Evolutionary conservation across 2,797 vertebrate species (phyloP), one percentile per base, ranked within the genome.

Genomic region (Cirrhinus molitorella): DNA sequence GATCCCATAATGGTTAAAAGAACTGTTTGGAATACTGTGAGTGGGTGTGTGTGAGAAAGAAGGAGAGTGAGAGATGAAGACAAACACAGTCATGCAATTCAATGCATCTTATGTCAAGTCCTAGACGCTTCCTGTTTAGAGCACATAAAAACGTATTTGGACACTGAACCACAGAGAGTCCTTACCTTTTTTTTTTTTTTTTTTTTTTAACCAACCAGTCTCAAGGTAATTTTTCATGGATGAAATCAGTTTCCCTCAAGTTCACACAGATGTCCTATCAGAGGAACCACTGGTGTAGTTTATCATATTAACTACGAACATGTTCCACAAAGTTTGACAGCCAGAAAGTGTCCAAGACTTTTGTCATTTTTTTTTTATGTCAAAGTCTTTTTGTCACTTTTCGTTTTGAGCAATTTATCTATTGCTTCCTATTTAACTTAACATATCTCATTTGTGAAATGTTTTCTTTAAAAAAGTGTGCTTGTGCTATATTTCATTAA

Each of bases 21-120:
- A 61, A 79, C 74, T 73, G 80, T 51, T 70, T 82, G 67, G 57
- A 65, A 85, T 47, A 66, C 45, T 43, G 21, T 51, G 53, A 49
- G 61, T 59, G 70, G 72, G 78, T 71, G 55, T 85, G 74, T 79
- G 67, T 57, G 47, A 66, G 45, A 68, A 43, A 83, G 66, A 61
- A 47, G 7, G 49, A 82, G 71, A 77, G 63, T n/a, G 31, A 31
- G 43, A 65, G 43, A 65, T 17, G 40, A 40, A 57, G 53, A 68
- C 34, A 40, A 34, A 23, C 28, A 12, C 28, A 23, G 2, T 49
- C 5, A 61, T 47, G 13, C 28, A 59, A 59, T 57, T 13, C 14
- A 80, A 70, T 49, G 67, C 68, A 63, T 34, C 55, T 65, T 74
- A 40, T 73, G 19, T 21, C 9, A 61, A 51, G 14, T 19, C 11